Evolutionary conservation across 2,113 vertebrate genomes (phyloP).

Genomic region (Bujurquina vittata): DNA sequence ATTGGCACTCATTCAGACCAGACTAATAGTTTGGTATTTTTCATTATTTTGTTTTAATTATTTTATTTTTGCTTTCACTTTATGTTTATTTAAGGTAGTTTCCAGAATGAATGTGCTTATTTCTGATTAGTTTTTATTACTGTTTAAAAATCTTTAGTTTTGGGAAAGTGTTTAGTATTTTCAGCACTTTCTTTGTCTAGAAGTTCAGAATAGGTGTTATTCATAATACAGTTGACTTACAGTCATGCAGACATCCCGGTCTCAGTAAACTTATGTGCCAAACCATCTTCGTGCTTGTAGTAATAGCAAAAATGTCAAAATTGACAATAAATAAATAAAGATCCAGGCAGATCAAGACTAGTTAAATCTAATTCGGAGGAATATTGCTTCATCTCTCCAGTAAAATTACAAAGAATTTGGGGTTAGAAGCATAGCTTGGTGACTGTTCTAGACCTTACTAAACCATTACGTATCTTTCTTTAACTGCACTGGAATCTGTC

Average conservation of each 20-base stretch:
- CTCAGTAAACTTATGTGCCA: not conserved
- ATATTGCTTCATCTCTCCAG: not conserved
- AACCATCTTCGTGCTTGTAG: not conserved
- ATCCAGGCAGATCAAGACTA: not conserved
- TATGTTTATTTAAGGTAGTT: not conserved
- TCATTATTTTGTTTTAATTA: not conserved
- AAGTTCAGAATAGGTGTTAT: not conserved
- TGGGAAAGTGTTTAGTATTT: not conserved
- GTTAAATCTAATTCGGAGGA: not conserved
- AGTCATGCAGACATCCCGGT: not conserved
- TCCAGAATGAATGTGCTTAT: not conserved
- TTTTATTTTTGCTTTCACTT: not conserved
- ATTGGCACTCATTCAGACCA: conserved; percentile 16
- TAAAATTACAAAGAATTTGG: not conserved
- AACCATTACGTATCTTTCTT: too few relatives aligned
- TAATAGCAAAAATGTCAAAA: not conserved
- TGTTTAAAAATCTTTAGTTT: not conserved
- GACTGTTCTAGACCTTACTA: too few relatives aligned
- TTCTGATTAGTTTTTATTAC: not conserved
- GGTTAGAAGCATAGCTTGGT: too few relatives aligned
- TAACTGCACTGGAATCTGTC: not conserved
- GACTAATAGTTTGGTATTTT: not conserved
- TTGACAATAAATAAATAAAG: not conserved
- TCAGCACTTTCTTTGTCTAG: not conserved
- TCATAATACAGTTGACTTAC: not conserved